Base-by-base conservation (phyloP, 2,797 vertebrate genomes). In the Allobates femoralis region DNA sequence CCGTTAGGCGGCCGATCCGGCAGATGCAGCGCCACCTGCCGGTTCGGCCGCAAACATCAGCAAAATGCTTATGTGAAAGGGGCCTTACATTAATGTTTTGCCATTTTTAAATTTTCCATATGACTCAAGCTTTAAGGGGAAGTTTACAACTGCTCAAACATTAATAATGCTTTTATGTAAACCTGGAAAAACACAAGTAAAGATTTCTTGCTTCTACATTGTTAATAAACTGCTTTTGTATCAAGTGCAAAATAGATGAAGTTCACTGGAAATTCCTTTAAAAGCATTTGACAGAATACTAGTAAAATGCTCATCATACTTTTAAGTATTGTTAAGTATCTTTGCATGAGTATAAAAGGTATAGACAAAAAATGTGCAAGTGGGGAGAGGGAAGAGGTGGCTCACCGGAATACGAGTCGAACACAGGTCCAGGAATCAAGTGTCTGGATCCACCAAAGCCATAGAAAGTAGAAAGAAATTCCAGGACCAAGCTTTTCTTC, bases 71-170 rank as follows among this genome's bases (percentile, higher is more conserved):
- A n/a, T n/a, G n/a, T n/a, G n/a, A n/a, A n/a, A n/a, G n/a, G n/a
- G n/a, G n/a, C n/a, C n/a, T 73, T 34, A 56, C 53, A 28, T 83
- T 73, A 58, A 56, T 60, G 46, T 71, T 82, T 41, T 71, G 23
- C 37, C 50, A 60, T 41, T 79, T 78, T 78, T 37, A 34, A 18
- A 64, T 60, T 28, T 23, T 55, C 21, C 58, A 15, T 58, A 37
- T 41, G 53, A 81, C 26, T 30, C 46, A 30, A 21, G 3, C 21
- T 53, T 55, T 73, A 69, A 53, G 6, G 19, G 30, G 18, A 81
- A n/a, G 50, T 71, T 82, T 71, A 41, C 80, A 55, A 34, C 30
- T 71, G 66, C 28, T 71, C 51, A 82, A 82, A 82, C 30, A 82
- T 83, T 83, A 83, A 74, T 73, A 73, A 83, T 58, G 21, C 56